These are phyloP conservation scores for Eulemur coronatus DNA, from an alignment of 2,797 vertebrate genomes.

Conservation along the genomic window DNA sequence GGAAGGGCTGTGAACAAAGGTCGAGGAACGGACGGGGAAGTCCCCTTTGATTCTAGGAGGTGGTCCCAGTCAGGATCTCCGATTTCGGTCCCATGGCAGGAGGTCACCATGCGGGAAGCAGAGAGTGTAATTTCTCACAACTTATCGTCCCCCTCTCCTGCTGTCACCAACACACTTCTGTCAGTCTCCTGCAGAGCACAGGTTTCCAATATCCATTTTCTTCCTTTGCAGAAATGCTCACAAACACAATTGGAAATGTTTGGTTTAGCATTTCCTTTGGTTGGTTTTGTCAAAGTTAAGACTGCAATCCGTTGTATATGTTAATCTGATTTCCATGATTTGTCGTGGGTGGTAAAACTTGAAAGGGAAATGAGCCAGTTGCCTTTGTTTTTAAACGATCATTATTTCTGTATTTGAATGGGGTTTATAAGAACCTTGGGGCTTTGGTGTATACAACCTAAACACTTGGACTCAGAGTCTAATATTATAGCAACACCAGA, in stretches of 20 bases:
- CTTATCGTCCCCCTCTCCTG: not conserved
- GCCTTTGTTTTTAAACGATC: not conserved
- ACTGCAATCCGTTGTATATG: not conserved
- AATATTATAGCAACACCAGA: not conserved
- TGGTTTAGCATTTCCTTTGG: not conserved
- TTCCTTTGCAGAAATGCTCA: constrained; percentile 15
- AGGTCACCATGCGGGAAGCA: not conserved
- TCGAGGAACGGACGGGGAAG: not conserved
- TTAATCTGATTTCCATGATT: not conserved
- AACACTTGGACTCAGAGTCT: not conserved
- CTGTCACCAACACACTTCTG: not conserved
- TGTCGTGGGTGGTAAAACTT: not conserved
- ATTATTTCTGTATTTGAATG: constrained; percentile 22
- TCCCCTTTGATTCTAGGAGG: constrained; percentile 37
- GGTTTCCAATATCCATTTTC: not conserved
- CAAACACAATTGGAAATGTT: not conserved
- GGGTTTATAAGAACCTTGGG: not conserved
- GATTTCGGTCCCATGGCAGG: not conserved
- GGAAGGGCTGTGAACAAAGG: not conserved
- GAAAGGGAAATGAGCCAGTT: not conserved
- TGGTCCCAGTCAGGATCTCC: not conserved
- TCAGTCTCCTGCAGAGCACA: not conserved
- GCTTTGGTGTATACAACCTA: constrained; percentile 20
- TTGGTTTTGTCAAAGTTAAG: not conserved
- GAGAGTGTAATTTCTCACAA: not conserved